Conservation (phyloP, 2,888 invertebrate species). For the Heliconius aoede region DNA sequence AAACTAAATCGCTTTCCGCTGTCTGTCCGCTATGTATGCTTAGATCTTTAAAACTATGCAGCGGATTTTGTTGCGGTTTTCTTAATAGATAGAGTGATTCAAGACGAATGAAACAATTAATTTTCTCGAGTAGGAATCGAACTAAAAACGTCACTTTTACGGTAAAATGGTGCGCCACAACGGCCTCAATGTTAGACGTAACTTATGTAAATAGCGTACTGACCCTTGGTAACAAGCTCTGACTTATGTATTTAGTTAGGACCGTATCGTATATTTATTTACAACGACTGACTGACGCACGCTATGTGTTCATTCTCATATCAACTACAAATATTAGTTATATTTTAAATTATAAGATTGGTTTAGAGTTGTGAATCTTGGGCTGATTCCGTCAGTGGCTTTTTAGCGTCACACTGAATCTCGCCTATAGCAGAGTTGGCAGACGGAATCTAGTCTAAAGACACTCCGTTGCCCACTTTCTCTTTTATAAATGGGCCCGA, state of each 20-base stretch:
- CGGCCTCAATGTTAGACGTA: background rate
- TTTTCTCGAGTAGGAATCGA: background rate
- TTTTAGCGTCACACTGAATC: background rate
- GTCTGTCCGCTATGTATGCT: too few relatives aligned
- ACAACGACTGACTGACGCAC: conserved; percentile 5
- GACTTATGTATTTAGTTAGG: conserved; percentile 3
- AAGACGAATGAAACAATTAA: too few relatives aligned
- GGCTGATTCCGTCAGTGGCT: background rate
- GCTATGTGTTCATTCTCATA: conserved; percentile 2
- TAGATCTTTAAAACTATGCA: too few relatives aligned
- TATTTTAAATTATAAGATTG: background rate
- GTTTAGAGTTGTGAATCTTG: background rate
- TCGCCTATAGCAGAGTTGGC: background rate
- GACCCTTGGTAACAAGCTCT: conserved; percentile 18
- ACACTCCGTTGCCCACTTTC: too few relatives aligned
- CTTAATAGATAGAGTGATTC: too few relatives aligned
- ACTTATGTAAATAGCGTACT: conserved; percentile 10
- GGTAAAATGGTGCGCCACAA: background rate
- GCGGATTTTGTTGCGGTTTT: too few relatives aligned
- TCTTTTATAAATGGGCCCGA: background rate
- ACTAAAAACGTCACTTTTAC: background rate
- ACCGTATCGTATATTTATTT: conserved; percentile 9
- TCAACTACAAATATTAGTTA: conserved; percentile 5
- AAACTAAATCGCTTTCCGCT: too few relatives aligned
- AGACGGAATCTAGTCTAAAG: background rate